Base-by-base conservation (phyloP, 2,888 invertebrate genomes). In the Nineta flava region DNA sequence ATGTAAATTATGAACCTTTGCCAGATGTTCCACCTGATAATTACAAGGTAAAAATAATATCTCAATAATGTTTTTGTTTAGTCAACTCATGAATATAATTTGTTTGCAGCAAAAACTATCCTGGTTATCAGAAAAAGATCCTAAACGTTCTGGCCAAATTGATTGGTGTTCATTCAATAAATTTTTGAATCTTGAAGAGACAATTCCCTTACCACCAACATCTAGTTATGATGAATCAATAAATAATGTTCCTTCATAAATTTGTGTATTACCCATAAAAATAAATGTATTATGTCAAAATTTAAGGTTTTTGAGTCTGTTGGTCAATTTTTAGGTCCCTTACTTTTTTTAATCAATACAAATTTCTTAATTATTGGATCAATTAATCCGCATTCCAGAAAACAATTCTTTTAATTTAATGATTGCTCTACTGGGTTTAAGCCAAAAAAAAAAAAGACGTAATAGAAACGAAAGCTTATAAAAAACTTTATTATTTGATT, bases 1-100 rank as follows among this genome's bases (percentile, higher is more conserved):
- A 88, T 62, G 76, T 81, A 58, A 74, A 73, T 59, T 72, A 75
- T 10, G 69, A 72, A 57, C 73, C 74, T 2, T 61, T 69, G 50
- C 57, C 68, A 19, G 73, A 72, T 40, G 64, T 68, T 4, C 58
- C 62, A 51, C 76, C 76, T 9, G 63, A 71, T 9, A 73, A 73
- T 56, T 58, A 71, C 43, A 73, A 73, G 64, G 74, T 73, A 62
- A 58, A 49, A 13, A 15, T 35, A 12, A 16, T 46, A 42, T 15
- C 38, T 46, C 9, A 48, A 17, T 13, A 19, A 44, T 16, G 42
- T 16, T 13, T 10, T 21, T 9, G 10, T 16, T 19, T 16, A 34
- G 13, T 46, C 3, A 6, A 34, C n/a, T 40, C 40, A 40, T 49
- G 34, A 41, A 15, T 19, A 31, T 50, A 50, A 40, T 52, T 54